A percentile compares a stretch with the other conserved stretches of the same genome.
Conservation (phyloP, 2,888 invertebrate species). For the Dryobotodes eremita region DNA sequence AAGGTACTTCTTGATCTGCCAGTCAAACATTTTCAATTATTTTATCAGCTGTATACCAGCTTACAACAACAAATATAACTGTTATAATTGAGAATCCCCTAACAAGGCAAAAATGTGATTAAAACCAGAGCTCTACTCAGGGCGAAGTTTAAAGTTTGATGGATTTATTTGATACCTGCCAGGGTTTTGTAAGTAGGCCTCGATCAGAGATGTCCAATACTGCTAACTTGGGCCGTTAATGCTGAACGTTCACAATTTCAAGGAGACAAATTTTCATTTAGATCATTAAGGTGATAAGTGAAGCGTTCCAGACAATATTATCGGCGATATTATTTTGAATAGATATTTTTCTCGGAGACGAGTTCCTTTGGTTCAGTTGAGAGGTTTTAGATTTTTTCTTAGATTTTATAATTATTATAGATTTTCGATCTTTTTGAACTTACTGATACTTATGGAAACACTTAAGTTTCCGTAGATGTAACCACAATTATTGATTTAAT, state of each 20-base stretch:
- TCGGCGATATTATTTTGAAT: conserved; percentile 14
- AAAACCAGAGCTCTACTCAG: conserved; percentile 44
- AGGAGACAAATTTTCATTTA: conserved; percentile 75
- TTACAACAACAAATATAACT: conserved; percentile 37
- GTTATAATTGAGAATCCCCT: conserved; percentile 39
- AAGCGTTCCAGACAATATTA: conserved; percentile 55
- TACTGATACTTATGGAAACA: neutral
- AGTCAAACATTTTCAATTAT: conserved; percentile 13
- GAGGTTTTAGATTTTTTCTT: neutral
- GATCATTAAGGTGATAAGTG: conserved; percentile 68
- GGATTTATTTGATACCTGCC: conserved; percentile 70
- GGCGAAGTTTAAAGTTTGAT: conserved; percentile 63
- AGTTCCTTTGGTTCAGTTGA: neutral
- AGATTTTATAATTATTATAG: neutral
- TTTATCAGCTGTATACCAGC: neutral
- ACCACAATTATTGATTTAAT: neutral
- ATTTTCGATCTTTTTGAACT: neutral
- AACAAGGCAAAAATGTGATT: conserved; percentile 64
- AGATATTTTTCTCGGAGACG: neutral
- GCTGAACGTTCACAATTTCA: conserved; percentile 70
- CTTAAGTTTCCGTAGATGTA: neutral
- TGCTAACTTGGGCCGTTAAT: conserved; percentile 63
- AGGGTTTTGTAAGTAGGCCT: conserved; percentile 69
- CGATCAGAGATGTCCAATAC: conserved; percentile 68
- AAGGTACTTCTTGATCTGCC: conserved; percentile 13